Evolutionary conservation across 1,140 invertebrate genomes (phyloP).

Genomic region (honey bee (Apis mellifera)): DNA sequence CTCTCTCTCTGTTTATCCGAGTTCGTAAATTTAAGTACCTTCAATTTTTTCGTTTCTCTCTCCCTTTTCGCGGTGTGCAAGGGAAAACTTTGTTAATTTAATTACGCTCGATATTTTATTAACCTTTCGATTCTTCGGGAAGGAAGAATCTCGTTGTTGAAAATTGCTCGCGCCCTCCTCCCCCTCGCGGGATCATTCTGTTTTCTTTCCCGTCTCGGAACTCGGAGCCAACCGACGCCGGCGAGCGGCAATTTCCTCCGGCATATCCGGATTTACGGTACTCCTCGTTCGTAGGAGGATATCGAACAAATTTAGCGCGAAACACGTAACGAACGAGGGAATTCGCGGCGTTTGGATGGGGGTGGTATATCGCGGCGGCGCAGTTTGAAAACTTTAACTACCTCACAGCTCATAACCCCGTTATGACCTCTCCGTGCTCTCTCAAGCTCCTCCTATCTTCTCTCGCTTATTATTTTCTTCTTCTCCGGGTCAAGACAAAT

Average conservation of each 20-base stretch:
- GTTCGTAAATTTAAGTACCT: neutral
- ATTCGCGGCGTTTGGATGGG: slow-evolving; percentile 17
- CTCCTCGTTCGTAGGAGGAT: slow-evolving; percentile 62
- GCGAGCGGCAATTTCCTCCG: slow-evolving; percentile 65
- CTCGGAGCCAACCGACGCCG: slow-evolving; percentile 50
- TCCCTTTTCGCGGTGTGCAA: neutral
- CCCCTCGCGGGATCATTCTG: slow-evolving; percentile 5
- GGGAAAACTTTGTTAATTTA: neutral
- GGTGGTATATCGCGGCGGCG: slow-evolving; percentile 43
- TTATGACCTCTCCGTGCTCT: slow-evolving; percentile 66
- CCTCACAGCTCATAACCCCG: slow-evolving; percentile 77
- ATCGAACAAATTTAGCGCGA: slow-evolving; percentile 75
- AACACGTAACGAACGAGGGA: slow-evolving; percentile 73
- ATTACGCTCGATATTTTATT: neutral
- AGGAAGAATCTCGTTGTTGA: slow-evolving; percentile 23
- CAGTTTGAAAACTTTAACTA: slow-evolving; percentile 76
- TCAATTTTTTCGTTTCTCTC: neutral
- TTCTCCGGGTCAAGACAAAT: slow-evolving; percentile 71
- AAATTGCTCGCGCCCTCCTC: slow-evolving; percentile 8
- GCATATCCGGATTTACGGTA: slow-evolving; percentile 66
- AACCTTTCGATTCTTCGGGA: slow-evolving; percentile 31
- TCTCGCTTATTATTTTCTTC: slow-evolving; percentile 76
- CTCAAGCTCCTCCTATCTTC: slow-evolving; percentile 23
- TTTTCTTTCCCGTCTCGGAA: slow-evolving; percentile 38
- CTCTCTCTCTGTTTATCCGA: neutral